A percentile compares a stretch with the other conserved stretches of the same genome.
These are phyloP conservation scores for Rynchops niger DNA, from an alignment of 2,113 vertebrate species.

Conservation along the genomic window DNA sequence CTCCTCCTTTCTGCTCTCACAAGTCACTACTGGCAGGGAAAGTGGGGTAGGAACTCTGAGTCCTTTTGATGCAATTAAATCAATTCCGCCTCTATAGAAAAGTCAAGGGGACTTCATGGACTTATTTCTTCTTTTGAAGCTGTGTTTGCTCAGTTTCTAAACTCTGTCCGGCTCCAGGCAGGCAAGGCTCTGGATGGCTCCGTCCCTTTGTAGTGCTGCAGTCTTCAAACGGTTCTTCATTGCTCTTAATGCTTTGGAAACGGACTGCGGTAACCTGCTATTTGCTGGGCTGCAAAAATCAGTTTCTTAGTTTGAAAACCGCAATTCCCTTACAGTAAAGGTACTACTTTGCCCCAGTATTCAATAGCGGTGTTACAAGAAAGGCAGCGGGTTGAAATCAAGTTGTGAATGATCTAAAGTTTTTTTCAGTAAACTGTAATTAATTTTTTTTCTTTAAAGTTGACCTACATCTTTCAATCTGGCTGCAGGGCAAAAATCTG, in stretches of 20 bases:
- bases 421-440: not conserved
- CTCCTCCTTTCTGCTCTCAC: not conserved
- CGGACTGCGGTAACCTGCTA: not conserved
- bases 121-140: not conserved
- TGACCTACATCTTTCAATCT: not conserved
- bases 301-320: not conserved
- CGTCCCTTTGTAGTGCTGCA: not conserved
- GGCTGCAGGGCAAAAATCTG: not conserved
- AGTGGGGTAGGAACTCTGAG: not conserved
- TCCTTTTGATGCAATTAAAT: constrained; percentile 23
- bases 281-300: not conserved
- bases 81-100: not conserved
- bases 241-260: not conserved
- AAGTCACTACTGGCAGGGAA: not conserved
- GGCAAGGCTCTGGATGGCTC: not conserved
- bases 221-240: not conserved
- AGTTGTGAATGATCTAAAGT: not conserved
- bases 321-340: not conserved
- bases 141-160: not conserved
- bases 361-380: not conserved
- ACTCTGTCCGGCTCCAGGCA: not conserved
- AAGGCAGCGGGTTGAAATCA: not conserved
- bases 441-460: not conserved
- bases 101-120: not conserved
- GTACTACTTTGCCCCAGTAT: not conserved